Evolutionary conservation across 2,888 invertebrate species (phyloP), one percentile per base, ranked within the genome.

Genomic region (Lasioglossum leucozonium): DNA sequence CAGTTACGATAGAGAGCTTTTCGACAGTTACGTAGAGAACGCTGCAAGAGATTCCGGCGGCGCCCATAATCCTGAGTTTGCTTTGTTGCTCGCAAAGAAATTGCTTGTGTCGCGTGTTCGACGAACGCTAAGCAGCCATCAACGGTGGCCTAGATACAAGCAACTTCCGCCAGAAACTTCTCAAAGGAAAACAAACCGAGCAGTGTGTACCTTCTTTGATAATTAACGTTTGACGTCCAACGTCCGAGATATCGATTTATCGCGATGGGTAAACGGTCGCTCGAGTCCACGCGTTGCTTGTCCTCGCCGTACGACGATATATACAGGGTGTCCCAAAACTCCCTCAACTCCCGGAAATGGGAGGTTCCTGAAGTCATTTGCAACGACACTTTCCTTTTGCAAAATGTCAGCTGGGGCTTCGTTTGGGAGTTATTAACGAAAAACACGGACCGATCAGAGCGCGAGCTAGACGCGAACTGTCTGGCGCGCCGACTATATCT

Each of bases 161-260:
- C 30, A 77, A 72, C 58, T 71, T 62, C 42, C 72, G 18, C 18
- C 73, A 4, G 47, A 16, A 69, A 44, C 26, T 51, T 58, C 10
- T 65, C 13, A 72, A 82, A 42, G 58, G 76, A 58, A 58, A 82
- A 76, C 73, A 73, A 73, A 37, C 55, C 42, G 44, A 71, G 76
- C 30, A 44, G 77, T 16, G 37, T 16, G 44, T 69, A 58, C 51
- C n/a, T 18, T 77, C 51, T 69, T 72, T 73, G 82, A 82, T 84
- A 84, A 84, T 84, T 82, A 84, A 71, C 73, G 82, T 74, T 62
- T 73, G 34, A 26, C 44, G 42, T 44, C 30, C 69, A 47, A 47
- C 58, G 26, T 30, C 26, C 74, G 18, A 42, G 34, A 11, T 47
- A 84, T 82, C 77, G 82, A 82, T 84, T 84, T 82, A 79, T 84